Evolutionary conservation across 2,113 vertebrate genomes (phyloP).

Genomic region (Asarcornis scutulata): DNA sequence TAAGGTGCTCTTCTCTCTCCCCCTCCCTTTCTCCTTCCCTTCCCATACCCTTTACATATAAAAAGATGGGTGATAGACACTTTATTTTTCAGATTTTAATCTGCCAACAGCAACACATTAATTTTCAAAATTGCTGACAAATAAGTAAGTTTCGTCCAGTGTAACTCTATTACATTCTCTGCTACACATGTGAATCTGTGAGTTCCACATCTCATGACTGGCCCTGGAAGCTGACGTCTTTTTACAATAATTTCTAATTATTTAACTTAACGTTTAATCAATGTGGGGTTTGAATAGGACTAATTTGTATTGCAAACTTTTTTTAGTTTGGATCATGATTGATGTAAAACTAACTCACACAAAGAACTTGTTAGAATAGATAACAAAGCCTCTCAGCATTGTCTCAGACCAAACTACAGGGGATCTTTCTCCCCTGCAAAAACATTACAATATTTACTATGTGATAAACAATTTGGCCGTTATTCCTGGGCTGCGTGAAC

Average conservation of each 20-base stretch:
- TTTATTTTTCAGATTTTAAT: background rate
- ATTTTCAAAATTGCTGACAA: background rate
- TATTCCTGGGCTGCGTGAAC: background rate
- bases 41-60: background rate
- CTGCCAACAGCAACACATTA: background rate
- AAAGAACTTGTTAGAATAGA: background rate
- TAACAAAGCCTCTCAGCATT: background rate
- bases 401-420: background rate
- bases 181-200: background rate
- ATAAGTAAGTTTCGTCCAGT: background rate
- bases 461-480: background rate
- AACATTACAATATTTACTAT: background rate
- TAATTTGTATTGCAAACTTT: background rate
- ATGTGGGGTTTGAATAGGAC: background rate
- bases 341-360: background rate
- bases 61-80: background rate
- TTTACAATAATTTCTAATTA: background rate
- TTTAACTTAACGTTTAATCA: background rate
- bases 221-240: background rate
- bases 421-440: background rate
- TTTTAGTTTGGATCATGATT: background rate
- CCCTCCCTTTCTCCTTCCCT: background rate
- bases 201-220: background rate
- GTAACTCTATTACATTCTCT: background rate
- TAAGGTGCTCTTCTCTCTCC: background rate